phyloP scores from a whole-genome alignment of 2,113 vertebrate species.

The Mungos mungo region DNA sequence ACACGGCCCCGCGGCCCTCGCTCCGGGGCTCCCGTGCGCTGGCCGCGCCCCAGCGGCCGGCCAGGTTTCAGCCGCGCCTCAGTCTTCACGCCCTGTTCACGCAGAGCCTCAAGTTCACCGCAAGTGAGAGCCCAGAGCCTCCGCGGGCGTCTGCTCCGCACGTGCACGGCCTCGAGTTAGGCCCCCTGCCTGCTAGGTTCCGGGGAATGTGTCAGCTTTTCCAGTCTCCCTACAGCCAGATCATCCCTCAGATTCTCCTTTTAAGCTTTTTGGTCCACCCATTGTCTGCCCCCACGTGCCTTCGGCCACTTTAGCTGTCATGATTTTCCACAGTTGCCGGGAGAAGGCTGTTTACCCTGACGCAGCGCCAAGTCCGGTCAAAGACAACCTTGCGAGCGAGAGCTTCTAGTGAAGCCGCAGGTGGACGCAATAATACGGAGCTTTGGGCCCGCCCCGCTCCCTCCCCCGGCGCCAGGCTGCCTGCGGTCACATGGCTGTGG shows the following conservation, averaged over 20 bases:
- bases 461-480: not conserved
- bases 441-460: not conserved
- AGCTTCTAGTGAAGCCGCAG: not conserved
- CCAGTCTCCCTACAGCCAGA: not conserved
- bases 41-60: not conserved
- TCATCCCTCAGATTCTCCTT: not conserved
- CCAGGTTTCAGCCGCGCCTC: not conserved
- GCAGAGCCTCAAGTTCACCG: not conserved
- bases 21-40: not conserved
- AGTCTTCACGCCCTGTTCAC: not conserved
- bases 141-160: not conserved
- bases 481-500: not conserved
- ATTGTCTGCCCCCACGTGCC: accelerated
- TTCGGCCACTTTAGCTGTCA: accelerated
- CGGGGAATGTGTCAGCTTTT: not conserved
- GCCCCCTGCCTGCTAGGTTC: not conserved
- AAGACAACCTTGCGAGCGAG: not conserved
- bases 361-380: not conserved
- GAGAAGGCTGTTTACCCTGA: not conserved
- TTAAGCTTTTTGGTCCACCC: not conserved
- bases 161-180: too few relatives aligned
- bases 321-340: not conserved
- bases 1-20: not conserved
- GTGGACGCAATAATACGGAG: not conserved
- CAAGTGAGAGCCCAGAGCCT: not conserved